A percentile compares a stretch with the other conserved stretches of the same genome.
Evolutionary conservation across 2,113 vertebrate species (phyloP).

Genomic region (Orcinus orca): DNA sequence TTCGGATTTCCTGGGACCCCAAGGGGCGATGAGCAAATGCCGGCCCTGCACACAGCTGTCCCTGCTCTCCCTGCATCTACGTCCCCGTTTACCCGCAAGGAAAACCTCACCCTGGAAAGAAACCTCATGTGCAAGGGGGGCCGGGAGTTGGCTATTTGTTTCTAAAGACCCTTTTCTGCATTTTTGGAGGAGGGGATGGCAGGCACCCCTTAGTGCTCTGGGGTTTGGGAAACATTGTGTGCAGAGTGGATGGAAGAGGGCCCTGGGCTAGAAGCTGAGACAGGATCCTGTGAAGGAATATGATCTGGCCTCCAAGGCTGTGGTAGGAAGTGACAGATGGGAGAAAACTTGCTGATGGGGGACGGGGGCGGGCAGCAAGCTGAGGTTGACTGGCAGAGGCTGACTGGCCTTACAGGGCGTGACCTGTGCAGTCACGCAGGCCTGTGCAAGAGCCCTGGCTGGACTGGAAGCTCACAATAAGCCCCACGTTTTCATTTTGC

Average conservation of each 20-base stretch:
- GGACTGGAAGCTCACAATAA: fast-evolving
- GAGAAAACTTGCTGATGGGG: not conserved
- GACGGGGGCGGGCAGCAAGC: fast-evolving
- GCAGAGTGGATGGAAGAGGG: fast-evolving
- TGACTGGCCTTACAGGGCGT: too few relatives aligned
- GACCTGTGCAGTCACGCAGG: not conserved
- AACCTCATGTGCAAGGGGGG: fast-evolving
- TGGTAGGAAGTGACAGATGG: fast-evolving
- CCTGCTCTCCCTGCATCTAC: not conserved
- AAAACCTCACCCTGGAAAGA: not conserved
- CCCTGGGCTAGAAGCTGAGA: too few relatives aligned
- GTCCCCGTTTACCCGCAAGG: fast-evolving
- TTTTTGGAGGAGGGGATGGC: not conserved
- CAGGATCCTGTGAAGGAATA: fast-evolving
- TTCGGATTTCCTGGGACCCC: not conserved
- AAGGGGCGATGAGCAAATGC: fast-evolving
- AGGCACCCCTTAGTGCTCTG: fast-evolving
- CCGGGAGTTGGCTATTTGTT: fast-evolving
- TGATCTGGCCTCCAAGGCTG: not conserved
- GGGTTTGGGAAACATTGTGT: not conserved
- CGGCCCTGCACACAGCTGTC: fast-evolving
- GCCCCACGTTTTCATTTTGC: fast-evolving
- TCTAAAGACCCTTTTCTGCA: not conserved
- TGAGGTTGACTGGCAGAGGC: fast-evolving
- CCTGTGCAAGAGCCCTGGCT: not conserved